A percentile compares a stretch with the other conserved stretches of the same genome.
phyloP scores from a whole-genome alignment of 2,888 invertebrate genomes.

The Lysandra coridon region DNA sequence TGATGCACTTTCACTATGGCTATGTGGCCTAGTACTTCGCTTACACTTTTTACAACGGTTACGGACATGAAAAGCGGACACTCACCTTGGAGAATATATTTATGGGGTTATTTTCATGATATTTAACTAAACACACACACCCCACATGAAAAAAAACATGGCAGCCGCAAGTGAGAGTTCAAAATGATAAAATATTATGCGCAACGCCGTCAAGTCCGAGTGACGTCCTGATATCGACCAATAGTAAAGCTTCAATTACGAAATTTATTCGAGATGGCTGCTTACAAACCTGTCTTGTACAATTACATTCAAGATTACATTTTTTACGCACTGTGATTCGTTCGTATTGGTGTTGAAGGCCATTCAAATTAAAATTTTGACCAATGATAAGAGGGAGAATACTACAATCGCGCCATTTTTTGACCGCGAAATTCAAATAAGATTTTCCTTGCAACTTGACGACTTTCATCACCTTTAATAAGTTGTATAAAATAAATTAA shows the following conservation, averaged over 20 bases:
- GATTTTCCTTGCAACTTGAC: background rate
- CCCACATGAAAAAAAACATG: conserved; percentile 90
- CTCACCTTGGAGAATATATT: conserved; percentile 73
- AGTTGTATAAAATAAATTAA: background rate
- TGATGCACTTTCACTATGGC: conserved; percentile 79
- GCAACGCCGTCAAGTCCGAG: conserved; percentile 72
- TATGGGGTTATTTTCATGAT: conserved; percentile 74
- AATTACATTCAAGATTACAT: conserved; percentile 53
- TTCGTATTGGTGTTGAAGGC: conserved; percentile 45
- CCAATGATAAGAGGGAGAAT: conserved; percentile 58
- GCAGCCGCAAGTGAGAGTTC: conserved; percentile 80
- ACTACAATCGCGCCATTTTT: conserved; percentile 52
- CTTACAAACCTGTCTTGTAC: conserved; percentile 49
- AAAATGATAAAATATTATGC: conserved; percentile 73
- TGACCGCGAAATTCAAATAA: conserved; percentile 51
- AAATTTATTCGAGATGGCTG: conserved; percentile 68
- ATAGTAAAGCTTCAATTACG: conserved; percentile 57
- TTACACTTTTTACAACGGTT: conserved; percentile 49
- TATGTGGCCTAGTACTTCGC: conserved; percentile 62
- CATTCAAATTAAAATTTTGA: conserved; percentile 36
- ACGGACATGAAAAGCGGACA: conserved; percentile 49
- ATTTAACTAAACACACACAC: conserved; percentile 74
- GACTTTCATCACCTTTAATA: background rate
- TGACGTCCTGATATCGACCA: conserved; percentile 70
- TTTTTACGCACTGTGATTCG: conserved; percentile 59